A percentile compares a stretch with the other conserved stretches of the same genome.
Evolutionary conservation across 2,113 vertebrate genomes (phyloP).

Genomic region (Gyps fulvus): DNA sequence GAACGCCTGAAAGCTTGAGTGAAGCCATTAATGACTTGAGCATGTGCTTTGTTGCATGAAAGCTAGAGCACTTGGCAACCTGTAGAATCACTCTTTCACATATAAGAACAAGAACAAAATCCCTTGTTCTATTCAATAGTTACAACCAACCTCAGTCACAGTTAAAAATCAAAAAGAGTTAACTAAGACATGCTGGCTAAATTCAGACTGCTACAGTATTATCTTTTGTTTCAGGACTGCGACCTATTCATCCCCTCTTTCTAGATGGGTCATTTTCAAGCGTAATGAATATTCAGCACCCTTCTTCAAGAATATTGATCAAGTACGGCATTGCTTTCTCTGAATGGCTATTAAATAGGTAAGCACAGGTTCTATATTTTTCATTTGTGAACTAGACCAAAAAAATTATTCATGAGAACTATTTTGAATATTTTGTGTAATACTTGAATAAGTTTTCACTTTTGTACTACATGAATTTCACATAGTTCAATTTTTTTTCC

Average conservation of each 20-base stretch:
- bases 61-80: neutral
- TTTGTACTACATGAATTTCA: neutral
- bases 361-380: neutral
- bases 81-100: neutral
- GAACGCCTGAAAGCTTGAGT: neutral
- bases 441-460: neutral
- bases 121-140: neutral
- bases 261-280: neutral
- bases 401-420: neutral
- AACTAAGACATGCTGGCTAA: neutral
- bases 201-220: neutral
- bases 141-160: neutral
- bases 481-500: neutral
- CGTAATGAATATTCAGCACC: neutral
- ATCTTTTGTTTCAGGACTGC: neutral
- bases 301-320: neutral
- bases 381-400: neutral
- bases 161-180: neutral
- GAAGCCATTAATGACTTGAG: neutral
- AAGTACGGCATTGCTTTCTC: neutral
- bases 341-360: neutral
- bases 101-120: neutral
- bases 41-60: neutral
- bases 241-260: neutral
- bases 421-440: neutral